phyloP scores from a whole-genome alignment of 2,797 vertebrate species.

The Catharus ustulatus region DNA sequence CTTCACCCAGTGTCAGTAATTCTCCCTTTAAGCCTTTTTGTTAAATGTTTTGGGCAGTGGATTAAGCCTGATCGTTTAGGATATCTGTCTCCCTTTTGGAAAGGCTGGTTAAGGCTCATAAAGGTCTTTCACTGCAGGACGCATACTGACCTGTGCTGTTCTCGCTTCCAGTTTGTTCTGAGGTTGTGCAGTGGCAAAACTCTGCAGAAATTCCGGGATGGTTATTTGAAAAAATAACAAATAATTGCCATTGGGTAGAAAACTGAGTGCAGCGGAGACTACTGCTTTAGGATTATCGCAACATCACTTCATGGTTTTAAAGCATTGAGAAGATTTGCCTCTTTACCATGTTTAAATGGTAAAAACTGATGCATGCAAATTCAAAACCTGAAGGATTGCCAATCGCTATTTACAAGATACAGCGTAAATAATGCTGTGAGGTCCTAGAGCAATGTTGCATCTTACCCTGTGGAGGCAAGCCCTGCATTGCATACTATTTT shows the following conservation, averaged over 20 bases:
- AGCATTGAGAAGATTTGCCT: background rate
- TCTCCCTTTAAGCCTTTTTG: background rate
- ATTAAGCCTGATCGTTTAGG: background rate
- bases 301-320: background rate
- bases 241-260: background rate
- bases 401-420: background rate
- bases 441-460: conserved; percentile 45
- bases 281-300: background rate
- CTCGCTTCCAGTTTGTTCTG: background rate
- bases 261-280: background rate
- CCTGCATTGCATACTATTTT: conserved; percentile 49
- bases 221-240: background rate
- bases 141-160: background rate
- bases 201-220: background rate
- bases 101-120: background rate
- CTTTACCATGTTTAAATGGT: background rate
- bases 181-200: background rate
- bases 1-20: background rate
- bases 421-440: conserved; percentile 52
- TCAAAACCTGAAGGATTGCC: conserved; percentile 55
- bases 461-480: conserved; percentile 22
- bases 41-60: background rate
- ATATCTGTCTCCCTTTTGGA: background rate
- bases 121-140: background rate
- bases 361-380: conserved; percentile 26